These are phyloP conservation scores for Leistus spinibarbis DNA, from an alignment of 2,888 invertebrate species.

Conservation along the genomic window DNA sequence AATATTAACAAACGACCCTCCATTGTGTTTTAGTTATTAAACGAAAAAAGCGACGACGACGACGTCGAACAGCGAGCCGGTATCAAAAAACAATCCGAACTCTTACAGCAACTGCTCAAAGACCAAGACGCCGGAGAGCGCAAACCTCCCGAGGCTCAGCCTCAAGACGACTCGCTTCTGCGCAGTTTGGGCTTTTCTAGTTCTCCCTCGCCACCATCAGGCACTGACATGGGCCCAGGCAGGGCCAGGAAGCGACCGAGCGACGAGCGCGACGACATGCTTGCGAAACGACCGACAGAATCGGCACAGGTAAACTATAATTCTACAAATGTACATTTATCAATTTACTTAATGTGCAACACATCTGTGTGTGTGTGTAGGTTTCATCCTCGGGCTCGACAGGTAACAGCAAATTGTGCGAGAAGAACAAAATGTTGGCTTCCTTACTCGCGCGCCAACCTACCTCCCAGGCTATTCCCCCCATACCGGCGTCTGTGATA, in stretches of 20 bases:
- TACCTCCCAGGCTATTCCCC: constrained; percentile 67
- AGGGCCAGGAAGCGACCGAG: constrained; percentile 66
- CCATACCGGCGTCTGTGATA: constrained; percentile 67
- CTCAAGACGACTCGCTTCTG: constrained; percentile 62
- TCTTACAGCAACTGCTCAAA: constrained; percentile 66
- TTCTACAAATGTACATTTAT: background rate
- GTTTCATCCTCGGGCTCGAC: constrained; percentile 54
- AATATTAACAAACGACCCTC: constrained; percentile 11
- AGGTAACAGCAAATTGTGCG: constrained; percentile 73
- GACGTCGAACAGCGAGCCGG: constrained; percentile 67
- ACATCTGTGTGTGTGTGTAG: constrained; percentile 42
- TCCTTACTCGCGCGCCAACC: constrained; percentile 79
- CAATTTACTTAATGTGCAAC: background rate
- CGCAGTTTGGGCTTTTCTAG: constrained; percentile 64
- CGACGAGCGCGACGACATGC: constrained; percentile 65
- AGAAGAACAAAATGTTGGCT: constrained; percentile 85
- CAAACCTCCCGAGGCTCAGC: constrained; percentile 52
- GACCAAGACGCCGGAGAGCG: constrained; percentile 59
- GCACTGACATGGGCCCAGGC: constrained; percentile 55
- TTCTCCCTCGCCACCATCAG: constrained; percentile 62
- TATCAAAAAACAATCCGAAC: constrained; percentile 66
- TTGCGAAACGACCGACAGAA: constrained; percentile 58
- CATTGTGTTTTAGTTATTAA: constrained; percentile 68
- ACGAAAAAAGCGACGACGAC: constrained; percentile 82
- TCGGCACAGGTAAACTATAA: constrained; percentile 47